Conservation (phyloP, 1,140 invertebrate species). For the Drosophila ercepeae region DNA sequence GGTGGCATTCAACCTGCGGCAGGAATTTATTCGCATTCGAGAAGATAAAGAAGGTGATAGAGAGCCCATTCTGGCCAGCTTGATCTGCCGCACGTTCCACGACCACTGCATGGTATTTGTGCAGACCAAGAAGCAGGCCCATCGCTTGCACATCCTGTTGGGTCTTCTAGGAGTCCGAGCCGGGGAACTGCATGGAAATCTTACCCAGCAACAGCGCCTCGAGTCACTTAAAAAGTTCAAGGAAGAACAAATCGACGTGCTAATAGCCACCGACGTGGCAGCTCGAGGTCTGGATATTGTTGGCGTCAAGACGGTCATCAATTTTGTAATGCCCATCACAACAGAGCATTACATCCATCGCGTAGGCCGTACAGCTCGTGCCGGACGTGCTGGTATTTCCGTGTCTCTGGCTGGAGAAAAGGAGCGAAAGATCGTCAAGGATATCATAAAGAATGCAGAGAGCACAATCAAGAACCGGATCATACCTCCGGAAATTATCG, state of each 20-base stretch:
- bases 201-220: conserved; percentile 95
- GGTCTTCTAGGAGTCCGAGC: conserved; percentile 94
- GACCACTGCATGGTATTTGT: conserved; percentile 97
- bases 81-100: conserved; percentile 96
- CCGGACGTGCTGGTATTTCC: conserved; percentile 94
- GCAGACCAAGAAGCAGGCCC: conserved; percentile 97
- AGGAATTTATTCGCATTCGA: conserved; percentile 97
- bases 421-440: conserved; percentile 95
- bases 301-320: conserved; percentile 98
- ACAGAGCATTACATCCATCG: conserved; percentile 98
- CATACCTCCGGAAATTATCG: conserved; percentile 94
- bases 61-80: conserved; percentile 94
- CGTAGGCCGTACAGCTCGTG: conserved; percentile 96
- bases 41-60: conserved; percentile 92
- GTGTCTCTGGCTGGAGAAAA: conserved; percentile 97
- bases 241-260: conserved; percentile 94
- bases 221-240: conserved; percentile 96
- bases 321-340: conserved; percentile 97
- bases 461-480: conserved; percentile 94
- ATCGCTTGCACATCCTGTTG: conserved; percentile 95
- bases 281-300: conserved; percentile 98
- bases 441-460: conserved; percentile 94
- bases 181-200: conserved; percentile 97
- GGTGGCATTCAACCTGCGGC: conserved; percentile 96
- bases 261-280: conserved; percentile 98